phyloP scores from a whole-genome alignment of 2,797 vertebrate species.

The Arremon brunneinucha region DNA sequence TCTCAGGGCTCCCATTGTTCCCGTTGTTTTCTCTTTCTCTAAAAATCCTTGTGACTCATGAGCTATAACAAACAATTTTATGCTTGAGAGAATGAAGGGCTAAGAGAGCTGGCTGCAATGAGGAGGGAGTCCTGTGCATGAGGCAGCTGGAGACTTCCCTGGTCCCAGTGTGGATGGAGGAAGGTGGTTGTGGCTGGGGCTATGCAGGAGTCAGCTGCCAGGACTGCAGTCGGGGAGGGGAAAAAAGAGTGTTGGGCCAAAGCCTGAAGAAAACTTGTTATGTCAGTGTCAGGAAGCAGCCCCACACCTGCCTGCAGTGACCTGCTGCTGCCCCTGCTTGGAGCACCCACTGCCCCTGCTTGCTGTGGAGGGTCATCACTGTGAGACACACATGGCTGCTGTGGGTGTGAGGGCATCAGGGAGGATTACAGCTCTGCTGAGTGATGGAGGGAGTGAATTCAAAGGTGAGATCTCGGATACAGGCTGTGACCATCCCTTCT shows the following conservation, averaged over 20 bases:
- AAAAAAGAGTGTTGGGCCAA: background rate
- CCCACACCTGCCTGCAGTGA: background rate
- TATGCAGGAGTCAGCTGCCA: background rate
- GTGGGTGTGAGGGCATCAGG: background rate
- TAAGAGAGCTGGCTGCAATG: background rate
- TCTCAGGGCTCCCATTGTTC: conserved; percentile 47
- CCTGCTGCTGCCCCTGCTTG: background rate
- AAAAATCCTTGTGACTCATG: conserved; percentile 48
- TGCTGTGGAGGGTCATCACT: background rate
- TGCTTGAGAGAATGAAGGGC: conserved; percentile 33
- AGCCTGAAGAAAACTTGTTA: background rate
- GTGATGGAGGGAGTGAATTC: background rate
- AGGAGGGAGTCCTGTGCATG: background rate
- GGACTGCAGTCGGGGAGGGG: background rate
- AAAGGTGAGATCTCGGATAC: rapidly evolving
- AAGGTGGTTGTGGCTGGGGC: background rate
- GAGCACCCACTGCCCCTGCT: rapidly evolving
- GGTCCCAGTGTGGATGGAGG: background rate
- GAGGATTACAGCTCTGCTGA: background rate
- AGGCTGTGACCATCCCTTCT: background rate
- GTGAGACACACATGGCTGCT: background rate
- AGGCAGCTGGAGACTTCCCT: background rate
- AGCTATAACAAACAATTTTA: conserved; percentile 47
- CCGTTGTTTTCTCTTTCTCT: conserved; percentile 22
- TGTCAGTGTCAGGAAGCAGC: background rate